A percentile compares a stretch with the other conserved stretches of the same genome.
These are phyloP conservation scores for Caenorhabditis sp. DNA, from an alignment of 2,888 invertebrate species.

Conservation along the genomic window DNA sequence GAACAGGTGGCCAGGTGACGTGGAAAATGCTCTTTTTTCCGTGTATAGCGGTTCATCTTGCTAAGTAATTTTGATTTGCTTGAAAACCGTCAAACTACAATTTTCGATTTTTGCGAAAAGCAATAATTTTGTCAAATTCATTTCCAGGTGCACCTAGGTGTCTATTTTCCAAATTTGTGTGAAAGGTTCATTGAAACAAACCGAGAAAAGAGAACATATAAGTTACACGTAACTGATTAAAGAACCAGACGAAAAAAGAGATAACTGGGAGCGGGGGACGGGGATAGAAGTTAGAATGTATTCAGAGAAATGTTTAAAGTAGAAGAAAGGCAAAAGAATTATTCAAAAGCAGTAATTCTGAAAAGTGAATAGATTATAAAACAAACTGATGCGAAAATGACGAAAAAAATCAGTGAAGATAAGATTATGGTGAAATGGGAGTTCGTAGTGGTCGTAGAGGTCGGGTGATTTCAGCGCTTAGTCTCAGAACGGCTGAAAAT, in stretches of 20 bases:
- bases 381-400: no score
- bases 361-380: no score
- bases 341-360: no score
- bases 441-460: not conserved
- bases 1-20: not conserved
- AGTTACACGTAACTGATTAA: slow-evolving; percentile 14
- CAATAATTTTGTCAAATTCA: no score
- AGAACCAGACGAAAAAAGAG: slow-evolving; percentile 2
- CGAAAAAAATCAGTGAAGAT: not conserved
- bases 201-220: not conserved
- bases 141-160: no score
- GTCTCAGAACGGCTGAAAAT: no score
- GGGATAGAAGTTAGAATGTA: not conserved
- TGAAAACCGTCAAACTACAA: no score
- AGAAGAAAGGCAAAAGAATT: not conserved
- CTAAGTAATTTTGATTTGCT: no score
- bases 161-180: no score
- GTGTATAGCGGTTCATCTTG: no score
- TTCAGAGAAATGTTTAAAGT: not conserved
- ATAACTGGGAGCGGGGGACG: not conserved
- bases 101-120: no score
- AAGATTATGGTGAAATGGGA: not conserved
- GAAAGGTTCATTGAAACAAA: not conserved
- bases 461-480: not conserved
- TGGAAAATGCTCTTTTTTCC: not conserved